A percentile compares a stretch with the other conserved stretches of the same genome.
Conservation (phyloP, 2,888 invertebrate species). For the Caradrina clavipalpis region DNA sequence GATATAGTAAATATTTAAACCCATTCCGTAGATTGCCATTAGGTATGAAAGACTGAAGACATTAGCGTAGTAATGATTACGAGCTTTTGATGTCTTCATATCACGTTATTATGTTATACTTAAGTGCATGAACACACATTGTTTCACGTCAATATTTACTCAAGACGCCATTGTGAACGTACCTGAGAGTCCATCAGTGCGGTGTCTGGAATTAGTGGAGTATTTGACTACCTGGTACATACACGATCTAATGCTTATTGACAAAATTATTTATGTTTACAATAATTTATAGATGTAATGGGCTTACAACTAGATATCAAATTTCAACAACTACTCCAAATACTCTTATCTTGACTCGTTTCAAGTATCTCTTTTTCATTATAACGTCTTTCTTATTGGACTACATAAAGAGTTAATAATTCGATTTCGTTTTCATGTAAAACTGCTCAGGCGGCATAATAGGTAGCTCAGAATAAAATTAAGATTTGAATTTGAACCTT, state of each 20-base stretch:
- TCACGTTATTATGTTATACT: constrained; percentile 34
- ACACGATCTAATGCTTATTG: not conserved
- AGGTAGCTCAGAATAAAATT: constrained; percentile 41
- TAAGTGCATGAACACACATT: constrained; percentile 28
- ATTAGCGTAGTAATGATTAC: constrained; percentile 46
- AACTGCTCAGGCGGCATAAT: constrained; percentile 31
- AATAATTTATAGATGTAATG: not conserved
- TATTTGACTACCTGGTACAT: no score
- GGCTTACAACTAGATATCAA: not conserved
- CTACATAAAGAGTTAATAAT: constrained; percentile 36
- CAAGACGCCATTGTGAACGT: not conserved
- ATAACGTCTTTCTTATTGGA: constrained; percentile 12
- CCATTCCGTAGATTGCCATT: constrained; percentile 20
- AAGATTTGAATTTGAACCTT: constrained; percentile 42
- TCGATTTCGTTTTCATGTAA: constrained; percentile 39
- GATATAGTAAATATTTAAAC: not conserved
- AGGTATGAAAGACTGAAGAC: constrained; percentile 32
- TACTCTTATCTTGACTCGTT: not conserved
- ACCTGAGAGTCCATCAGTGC: not conserved
- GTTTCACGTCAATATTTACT: constrained; percentile 26
- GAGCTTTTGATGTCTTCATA: constrained; percentile 50
- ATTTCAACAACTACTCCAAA: not conserved
- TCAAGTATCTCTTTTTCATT: not conserved
- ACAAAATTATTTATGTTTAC: not conserved
- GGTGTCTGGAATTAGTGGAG: not conserved